Evolutionary conservation across 2,888 invertebrate species (phyloP).

Genomic region (Nomada ferruginata): DNA sequence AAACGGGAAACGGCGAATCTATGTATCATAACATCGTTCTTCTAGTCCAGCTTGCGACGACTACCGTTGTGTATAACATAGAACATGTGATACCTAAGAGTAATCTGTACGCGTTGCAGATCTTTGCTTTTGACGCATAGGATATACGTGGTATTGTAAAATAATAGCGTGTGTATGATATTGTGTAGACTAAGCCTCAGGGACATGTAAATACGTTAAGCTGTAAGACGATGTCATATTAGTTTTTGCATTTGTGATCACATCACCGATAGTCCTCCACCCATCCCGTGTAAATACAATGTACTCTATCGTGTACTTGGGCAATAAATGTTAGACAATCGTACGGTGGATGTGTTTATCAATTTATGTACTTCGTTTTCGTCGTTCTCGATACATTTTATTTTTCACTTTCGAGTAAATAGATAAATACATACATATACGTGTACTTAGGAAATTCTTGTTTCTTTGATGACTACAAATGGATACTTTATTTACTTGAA

Average conservation of each 20-base stretch:
- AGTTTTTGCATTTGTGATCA: slow-evolving; percentile 78
- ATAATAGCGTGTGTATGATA: slow-evolving; percentile 72
- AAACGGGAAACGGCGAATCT: not conserved
- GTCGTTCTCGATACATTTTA: too few species aligned
- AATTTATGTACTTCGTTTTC: too few species aligned
- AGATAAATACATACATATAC: not conserved
- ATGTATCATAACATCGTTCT: slow-evolving; percentile 2
- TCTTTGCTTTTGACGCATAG: slow-evolving; percentile 67
- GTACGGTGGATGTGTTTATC: slow-evolving; percentile 30
- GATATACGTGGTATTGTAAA: slow-evolving; percentile 67
- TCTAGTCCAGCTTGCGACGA: slow-evolving; percentile 52
- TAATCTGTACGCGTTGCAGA: slow-evolving; percentile 43
- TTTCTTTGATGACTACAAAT: too few species aligned
- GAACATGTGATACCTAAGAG: slow-evolving; percentile 46
- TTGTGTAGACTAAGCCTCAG: slow-evolving; percentile 76
- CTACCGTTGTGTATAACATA: slow-evolving; percentile 54
- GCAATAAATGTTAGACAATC: slow-evolving; percentile 80
- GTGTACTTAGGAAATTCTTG: not conserved
- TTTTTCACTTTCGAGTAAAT: not conserved
- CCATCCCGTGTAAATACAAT: slow-evolving; percentile 76
- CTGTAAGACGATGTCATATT: slow-evolving; percentile 73
- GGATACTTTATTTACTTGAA: too few species aligned
- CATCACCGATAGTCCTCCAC: slow-evolving; percentile 8
- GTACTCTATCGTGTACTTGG: slow-evolving; percentile 75
- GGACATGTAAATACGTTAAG: slow-evolving; percentile 79